phyloP scores from a whole-genome alignment of 2,888 invertebrate genomes.

The Isoperla grammatica region DNA sequence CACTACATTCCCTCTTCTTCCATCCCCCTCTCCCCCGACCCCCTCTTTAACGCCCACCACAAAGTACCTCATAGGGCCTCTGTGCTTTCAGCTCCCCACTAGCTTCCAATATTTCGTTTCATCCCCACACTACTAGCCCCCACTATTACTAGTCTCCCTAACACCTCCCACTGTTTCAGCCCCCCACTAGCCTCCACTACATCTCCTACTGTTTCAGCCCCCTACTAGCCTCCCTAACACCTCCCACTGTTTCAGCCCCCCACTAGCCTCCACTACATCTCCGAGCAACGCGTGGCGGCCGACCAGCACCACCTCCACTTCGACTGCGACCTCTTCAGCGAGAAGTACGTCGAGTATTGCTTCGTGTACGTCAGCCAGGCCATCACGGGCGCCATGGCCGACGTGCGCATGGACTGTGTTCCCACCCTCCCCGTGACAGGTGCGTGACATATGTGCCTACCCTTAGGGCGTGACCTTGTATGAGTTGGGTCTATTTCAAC shows the following conservation, averaged over 20 bases:
- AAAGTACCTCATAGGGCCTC: too few species aligned
- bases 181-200: conserved; percentile 47
- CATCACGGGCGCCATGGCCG: conserved; percentile 76
- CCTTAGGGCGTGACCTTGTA: too few species aligned
- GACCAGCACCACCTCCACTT: conserved; percentile 72
- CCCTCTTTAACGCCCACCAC: too few species aligned
- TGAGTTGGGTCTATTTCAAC: background rate
- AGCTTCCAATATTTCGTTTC: too few species aligned
- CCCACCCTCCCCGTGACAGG: conserved; percentile 77
- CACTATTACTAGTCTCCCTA: too few species aligned
- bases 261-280: conserved; percentile 57
- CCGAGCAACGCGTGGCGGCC: conserved; percentile 59
- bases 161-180: conserved; percentile 38
- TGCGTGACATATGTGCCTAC: conserved; percentile 40
- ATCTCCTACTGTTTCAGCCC: conserved; percentile 43
- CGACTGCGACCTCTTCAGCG: conserved; percentile 76
- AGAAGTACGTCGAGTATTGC: conserved; percentile 79
- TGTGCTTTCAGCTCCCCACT: too few species aligned
- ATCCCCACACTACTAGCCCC: too few species aligned
- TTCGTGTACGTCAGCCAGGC: conserved; percentile 84
- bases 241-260: conserved; percentile 45
- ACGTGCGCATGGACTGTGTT: conserved; percentile 77
- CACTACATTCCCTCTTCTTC: too few species aligned
- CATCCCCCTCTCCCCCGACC: too few species aligned
- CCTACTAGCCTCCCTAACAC: too few species aligned